Conservation (phyloP, 2,888 invertebrate genomes). For the Flexamia atlantica region DNA sequence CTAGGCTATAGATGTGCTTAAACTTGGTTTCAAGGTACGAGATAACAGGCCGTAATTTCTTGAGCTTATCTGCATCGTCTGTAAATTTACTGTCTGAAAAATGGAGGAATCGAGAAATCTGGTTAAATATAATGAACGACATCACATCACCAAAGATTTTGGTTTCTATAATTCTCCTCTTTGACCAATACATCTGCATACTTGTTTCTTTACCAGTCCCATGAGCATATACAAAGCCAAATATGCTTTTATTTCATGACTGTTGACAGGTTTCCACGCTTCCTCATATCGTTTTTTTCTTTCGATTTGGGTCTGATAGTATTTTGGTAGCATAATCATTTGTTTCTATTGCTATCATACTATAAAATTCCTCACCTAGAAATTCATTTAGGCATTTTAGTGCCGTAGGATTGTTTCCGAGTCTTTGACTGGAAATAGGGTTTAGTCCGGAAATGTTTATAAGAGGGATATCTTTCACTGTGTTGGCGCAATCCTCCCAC, state of each 20-base stretch:
- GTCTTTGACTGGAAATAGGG: slow-evolving; percentile 29
- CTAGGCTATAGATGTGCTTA: not conserved
- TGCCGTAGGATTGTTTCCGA: slow-evolving; percentile 11
- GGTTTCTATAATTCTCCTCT: slow-evolving; percentile 5
- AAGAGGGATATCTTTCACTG: not conserved
- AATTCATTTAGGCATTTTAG: not conserved
- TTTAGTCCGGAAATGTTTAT: slow-evolving; percentile 24
- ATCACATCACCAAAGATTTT: not conserved
- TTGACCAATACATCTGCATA: slow-evolving; percentile 35
- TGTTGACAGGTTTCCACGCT: slow-evolving; percentile 6
- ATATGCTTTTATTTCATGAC: slow-evolving; percentile 22
- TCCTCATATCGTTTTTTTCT: slow-evolving; percentile 14
- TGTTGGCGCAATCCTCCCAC: not conserved
- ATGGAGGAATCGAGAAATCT: slow-evolving; percentile 18
- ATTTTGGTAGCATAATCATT: slow-evolving; percentile 20
- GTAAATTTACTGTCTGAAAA: slow-evolving; percentile 9
- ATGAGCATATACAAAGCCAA: slow-evolving; percentile 39
- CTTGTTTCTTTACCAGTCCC: slow-evolving; percentile 24
- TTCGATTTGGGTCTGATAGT: slow-evolving; percentile 8
- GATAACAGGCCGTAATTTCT: slow-evolving; percentile 13
- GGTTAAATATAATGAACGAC: slow-evolving; percentile 1
- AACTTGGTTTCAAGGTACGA: not conserved
- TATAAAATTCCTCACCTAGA: slow-evolving; percentile 11
- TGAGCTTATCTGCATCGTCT: not conserved
- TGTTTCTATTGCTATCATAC: slow-evolving; percentile 19